Evolutionary conservation across 2,113 vertebrate genomes (phyloP).

Genomic region (Perca schrenkii): DNA sequence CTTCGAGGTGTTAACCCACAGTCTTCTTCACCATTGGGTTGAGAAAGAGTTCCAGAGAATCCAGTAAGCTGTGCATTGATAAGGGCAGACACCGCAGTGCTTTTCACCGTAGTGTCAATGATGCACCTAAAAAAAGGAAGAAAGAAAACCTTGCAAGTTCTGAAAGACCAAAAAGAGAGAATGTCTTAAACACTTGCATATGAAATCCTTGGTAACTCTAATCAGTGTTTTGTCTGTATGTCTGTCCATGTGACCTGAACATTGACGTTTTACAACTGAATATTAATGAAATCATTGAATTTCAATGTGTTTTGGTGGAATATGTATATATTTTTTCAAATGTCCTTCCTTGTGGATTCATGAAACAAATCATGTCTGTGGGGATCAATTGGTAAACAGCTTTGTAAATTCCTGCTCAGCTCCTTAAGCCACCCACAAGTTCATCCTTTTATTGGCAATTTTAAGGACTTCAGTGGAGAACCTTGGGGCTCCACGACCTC

Average conservation of each 20-base stretch:
- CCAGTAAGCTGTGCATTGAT: conserved; percentile 65
- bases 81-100: conserved; percentile 81
- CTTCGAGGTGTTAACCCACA: conserved; percentile 31
- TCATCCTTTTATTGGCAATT: conserved; percentile 74
- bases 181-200: conserved; percentile 64
- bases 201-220: conserved; percentile 48
- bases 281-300: conserved; percentile 56
- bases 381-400: conserved; percentile 8
- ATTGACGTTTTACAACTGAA: conserved; percentile 64
- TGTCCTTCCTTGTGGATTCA: conserved; percentile 13
- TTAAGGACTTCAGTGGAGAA: conserved; percentile 74
- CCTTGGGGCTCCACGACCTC: conserved; percentile 78
- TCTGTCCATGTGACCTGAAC: conserved; percentile 62
- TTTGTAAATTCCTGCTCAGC: conserved; percentile 35
- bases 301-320: conserved; percentile 64
- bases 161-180: conserved; percentile 68
- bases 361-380: conserved; percentile 7
- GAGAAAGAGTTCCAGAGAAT: conserved; percentile 23
- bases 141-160: conserved; percentile 51
- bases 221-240: conserved; percentile 67
- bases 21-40: conserved; percentile 33
- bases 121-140: conserved; percentile 40
- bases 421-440: conserved; percentile 33
- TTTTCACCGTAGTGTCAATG: conserved; percentile 75
- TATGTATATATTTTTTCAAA: conserved; percentile 46